Conservation (phyloP, 1,140 invertebrate genomes). For the Brachionus paranguensis region DNA sequence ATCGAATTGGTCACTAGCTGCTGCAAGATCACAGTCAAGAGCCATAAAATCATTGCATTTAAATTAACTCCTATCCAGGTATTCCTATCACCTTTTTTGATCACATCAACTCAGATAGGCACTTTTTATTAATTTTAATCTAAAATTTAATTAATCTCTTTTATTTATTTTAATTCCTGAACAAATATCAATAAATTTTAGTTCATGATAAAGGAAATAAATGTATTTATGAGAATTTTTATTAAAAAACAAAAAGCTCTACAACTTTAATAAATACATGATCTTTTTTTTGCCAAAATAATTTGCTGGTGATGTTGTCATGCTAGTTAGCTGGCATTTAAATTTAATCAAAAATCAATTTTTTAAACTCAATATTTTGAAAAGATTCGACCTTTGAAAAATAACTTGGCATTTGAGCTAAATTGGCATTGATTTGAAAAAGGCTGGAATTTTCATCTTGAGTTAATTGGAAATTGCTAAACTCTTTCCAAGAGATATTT, state of each 20-base stretch:
- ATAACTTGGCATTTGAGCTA: neutral
- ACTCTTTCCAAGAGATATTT: neutral
- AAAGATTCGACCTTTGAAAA: neutral
- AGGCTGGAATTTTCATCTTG: neutral
- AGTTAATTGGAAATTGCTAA: neutral
- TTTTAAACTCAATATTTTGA: neutral
- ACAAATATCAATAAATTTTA: neutral
- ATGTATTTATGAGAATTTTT: neutral
- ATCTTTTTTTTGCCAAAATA: neutral
- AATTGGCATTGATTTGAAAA: neutral
- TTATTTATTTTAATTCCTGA: neutral
- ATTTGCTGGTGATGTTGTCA: neutral
- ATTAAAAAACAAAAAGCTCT: neutral
- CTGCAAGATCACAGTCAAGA: neutral
- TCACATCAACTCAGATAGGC: neutral
- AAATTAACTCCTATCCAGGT: neutral
- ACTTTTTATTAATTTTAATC: neutral
- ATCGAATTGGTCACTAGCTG: neutral
- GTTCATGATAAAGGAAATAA: neutral
- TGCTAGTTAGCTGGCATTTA: neutral
- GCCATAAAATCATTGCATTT: conserved; percentile 20
- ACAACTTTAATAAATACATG: neutral
- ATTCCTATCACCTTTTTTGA: neutral
- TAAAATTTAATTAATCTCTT: neutral
- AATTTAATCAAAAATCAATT: neutral